Base-by-base conservation (phyloP, 1,140 invertebrate species). In the Eumeta japonica region DNA sequence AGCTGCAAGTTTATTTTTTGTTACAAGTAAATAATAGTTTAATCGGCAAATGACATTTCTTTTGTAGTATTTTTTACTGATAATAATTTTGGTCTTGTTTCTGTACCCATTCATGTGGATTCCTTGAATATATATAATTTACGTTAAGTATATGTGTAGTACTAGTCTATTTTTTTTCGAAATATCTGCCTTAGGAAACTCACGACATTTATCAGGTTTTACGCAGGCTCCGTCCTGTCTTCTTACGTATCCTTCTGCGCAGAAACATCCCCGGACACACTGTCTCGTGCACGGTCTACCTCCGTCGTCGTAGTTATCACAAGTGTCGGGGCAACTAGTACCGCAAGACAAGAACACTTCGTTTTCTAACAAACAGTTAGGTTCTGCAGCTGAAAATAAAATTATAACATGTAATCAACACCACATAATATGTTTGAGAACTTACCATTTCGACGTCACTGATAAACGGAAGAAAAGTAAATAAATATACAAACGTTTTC, bases 241-340 rank as follows among this genome's bases (percentile, higher is more conserved):
- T 24, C 40, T 35, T 4, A 42, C 28, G 24, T 37, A 42, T 16
- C 40, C 40, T 20, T 28, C 15, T 24, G 28, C 34, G 30, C 40
- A 42, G 28, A 24, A 24, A 35, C 40, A 42, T 3, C 34, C 40
- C 11, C 27, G 12, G 9, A 42, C 34, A 16, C 40, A 42, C 2
- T 1, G 10, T 2, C 7, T 32, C 9, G 39, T 24, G 34, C 39
- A 41, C 10, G 32, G 13, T 1, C 32, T n/a, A 4, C 15, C 12
- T 1, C 11, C 10, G 16, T 27, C 14, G 9, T 9, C 12, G n/a
- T 24, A 16, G 19, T 35, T 35, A 9, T 28, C 33, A 28, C 39
- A 41, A 13, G 31, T 41, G 7, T 27, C 12, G 35, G 39, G 31
- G 12, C 39, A 41, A 24, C 16, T 19, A 12, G 31, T 20, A 4